Percentiles rank a stretch among this genome's conserved stretches.
Conservation (phyloP, 2,113 vertebrate genomes). For the Morone saxatilis region DNA sequence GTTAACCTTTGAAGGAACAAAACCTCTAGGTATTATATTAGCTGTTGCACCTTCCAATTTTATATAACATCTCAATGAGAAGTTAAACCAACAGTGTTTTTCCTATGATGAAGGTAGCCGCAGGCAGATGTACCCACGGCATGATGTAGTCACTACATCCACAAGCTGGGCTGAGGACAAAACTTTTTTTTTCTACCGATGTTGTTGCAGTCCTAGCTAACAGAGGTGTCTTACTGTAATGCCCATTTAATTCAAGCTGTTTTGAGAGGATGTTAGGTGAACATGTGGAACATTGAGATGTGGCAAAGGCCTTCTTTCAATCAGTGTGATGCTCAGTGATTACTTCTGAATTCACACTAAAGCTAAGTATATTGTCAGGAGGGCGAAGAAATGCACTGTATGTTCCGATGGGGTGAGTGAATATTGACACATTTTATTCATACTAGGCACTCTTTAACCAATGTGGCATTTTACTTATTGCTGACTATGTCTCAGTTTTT, state of each 20-base stretch:
- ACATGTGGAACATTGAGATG: not conserved
- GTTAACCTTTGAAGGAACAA: not conserved
- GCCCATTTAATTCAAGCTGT: not conserved
- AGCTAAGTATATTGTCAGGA: not conserved
- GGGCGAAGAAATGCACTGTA: not conserved
- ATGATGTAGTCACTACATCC: not conserved
- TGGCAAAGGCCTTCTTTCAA: not conserved
- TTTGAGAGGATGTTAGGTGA: not conserved
- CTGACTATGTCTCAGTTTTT: conserved; percentile 20
- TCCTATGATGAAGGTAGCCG: not conserved
- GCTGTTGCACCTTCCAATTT: not conserved
- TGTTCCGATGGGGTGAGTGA: not conserved
- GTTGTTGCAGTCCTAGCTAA: not conserved
- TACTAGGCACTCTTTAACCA: conserved; percentile 42
- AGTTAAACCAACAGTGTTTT: not conserved
- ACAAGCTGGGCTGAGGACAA: too few species aligned
- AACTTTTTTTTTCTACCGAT: not conserved
- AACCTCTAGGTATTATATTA: not conserved
- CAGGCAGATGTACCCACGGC: not conserved
- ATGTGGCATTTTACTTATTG: conserved; percentile 13
- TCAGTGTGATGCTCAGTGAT: conserved; percentile 24
- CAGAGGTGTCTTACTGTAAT: not conserved
- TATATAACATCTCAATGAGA: not conserved
- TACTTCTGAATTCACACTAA: conserved; percentile 17
- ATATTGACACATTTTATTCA: conserved; percentile 36